Evolutionary conservation across 2,888 invertebrate species (phyloP).

Genomic region (Panopea generosa): DNA sequence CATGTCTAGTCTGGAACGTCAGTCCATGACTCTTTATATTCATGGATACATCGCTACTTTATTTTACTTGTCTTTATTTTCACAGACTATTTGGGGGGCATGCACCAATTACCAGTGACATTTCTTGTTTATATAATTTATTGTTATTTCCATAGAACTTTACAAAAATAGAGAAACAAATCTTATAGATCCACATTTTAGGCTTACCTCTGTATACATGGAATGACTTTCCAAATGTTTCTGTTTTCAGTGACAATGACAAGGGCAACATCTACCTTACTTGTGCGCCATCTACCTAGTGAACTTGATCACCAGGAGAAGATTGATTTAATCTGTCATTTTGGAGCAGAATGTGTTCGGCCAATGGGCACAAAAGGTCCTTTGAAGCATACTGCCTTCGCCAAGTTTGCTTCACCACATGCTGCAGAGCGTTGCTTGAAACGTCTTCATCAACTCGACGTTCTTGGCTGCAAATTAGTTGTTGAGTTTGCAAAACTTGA

Average conservation of each 20-base stretch:
- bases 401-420: constrained; percentile 88
- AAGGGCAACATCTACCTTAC: constrained; percentile 86
- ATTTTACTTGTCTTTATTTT: too few relatives aligned
- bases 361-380: constrained; percentile 85
- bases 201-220: too few relatives aligned
- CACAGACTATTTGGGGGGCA: too few relatives aligned
- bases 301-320: constrained; percentile 89
- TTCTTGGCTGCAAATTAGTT: constrained; percentile 89
- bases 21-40: too few relatives aligned
- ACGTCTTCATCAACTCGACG: constrained; percentile 91
- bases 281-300: constrained; percentile 90
- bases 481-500: constrained; percentile 89
- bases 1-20: too few relatives aligned
- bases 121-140: too few relatives aligned
- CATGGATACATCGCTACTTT: too few relatives aligned
- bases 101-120: too few relatives aligned
- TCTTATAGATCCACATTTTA: too few relatives aligned
- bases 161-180: too few relatives aligned
- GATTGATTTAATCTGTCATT: constrained; percentile 90
- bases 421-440: constrained; percentile 89
- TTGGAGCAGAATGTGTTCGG: constrained; percentile 91
- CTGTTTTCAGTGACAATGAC: constrained; percentile 8
- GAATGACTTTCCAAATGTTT: too few relatives aligned
- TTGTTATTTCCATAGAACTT: too few relatives aligned
- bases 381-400: constrained; percentile 84